Base-by-base conservation (phyloP, 2,888 invertebrate species). In the Hirtodrosophila histrioides region DNA sequence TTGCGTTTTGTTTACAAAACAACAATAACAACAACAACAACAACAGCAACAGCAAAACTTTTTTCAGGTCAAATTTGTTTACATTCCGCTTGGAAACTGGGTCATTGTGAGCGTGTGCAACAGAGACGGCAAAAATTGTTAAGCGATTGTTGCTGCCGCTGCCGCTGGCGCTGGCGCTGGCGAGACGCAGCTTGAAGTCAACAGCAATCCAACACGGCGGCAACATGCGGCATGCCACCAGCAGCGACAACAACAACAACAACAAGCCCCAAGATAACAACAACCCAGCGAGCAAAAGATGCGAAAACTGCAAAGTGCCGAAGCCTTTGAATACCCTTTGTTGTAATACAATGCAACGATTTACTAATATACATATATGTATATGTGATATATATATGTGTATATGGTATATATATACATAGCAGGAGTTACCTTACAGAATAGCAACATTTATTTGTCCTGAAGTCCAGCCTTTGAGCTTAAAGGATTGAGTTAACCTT, bases 21-120 rank as follows among this genome's bases (percentile, higher is more conserved):
- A 86, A 78, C 55, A 73, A 45, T 51, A 67, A n/a, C 27, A 66
- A 23, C 58, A 50, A 44, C 50, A 56, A 39, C 53, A 46, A 37
- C 69, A 55, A 11, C 64, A 55, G 10, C 64, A 55, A 33, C 41
- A 61, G 46, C 63, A 36, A 77, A 69, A 63, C 65, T 64, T 82
- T 88, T 89, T 89, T 80, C 89, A 89, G 89, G 89, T 89, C 89
- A 89, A 89, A 88, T 89, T 89, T 89, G 89, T 89, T 89, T 89
- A 89, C 89, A 89, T 88, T 85, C 87, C 83, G 78, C 84, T 78
- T 78, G 77, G 82, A 82, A 89, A 89, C 87, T 89, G 75, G 89
- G 89, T 89, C 89, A 89, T 89, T 89, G 88, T 75, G 81, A 89
- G 79, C 81, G 79, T 58, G 87, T 67, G 76, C 70, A 73, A 78